Base-by-base conservation (phyloP, 2,888 invertebrate genomes). In the Ichneumon xanthorius region DNA sequence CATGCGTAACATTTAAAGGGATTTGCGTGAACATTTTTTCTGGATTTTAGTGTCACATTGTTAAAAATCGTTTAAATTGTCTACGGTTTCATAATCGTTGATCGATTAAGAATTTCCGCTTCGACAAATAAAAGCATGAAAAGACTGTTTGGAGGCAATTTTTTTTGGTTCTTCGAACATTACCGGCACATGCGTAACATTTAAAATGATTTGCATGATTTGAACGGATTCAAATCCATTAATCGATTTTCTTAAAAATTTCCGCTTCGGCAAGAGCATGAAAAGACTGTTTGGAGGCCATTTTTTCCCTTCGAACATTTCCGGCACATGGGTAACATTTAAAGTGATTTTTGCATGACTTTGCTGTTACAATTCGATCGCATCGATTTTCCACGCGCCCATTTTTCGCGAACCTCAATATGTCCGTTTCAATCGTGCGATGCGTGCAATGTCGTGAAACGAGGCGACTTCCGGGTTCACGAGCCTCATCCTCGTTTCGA, bases 401-500 rank as follows among this genome's bases (percentile, higher is more conserved):
- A 30, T 61, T 16, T 61, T 30, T 30, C 6, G 30, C 9, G 5
- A 26, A 26, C 33, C 1, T 33, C 3, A 33, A 30, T 30, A 30
- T 33, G 7, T 33, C 6, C 6, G 30, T 26, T 61, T 61, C 50
- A 5, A 33, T 6, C 6, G 61, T 7, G 26, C n/a, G 16, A 33
- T 30, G 16, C 30, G 61, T 61, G 61, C 6, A 33, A 33, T 61
- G 6, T 61, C 58, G 40, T n/a, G n/a, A 58, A 30, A 26, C 16
- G 16, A 73, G 37, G 22, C n/a, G 55, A 61, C n/a, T 71, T 45
- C 22, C 37, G 53, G 2, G 30, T 65, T 45, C 45, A 55, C 40
- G 26, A 73, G 61, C 2, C 9, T 72, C 30, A n/a, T 22, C 58
- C 30, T 53, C 53, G 61, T 73, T 81, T 84, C 53, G 73, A 61